phyloP scores from a whole-genome alignment of 2,797 vertebrate genomes.

The Sardinella longiceps region DNA sequence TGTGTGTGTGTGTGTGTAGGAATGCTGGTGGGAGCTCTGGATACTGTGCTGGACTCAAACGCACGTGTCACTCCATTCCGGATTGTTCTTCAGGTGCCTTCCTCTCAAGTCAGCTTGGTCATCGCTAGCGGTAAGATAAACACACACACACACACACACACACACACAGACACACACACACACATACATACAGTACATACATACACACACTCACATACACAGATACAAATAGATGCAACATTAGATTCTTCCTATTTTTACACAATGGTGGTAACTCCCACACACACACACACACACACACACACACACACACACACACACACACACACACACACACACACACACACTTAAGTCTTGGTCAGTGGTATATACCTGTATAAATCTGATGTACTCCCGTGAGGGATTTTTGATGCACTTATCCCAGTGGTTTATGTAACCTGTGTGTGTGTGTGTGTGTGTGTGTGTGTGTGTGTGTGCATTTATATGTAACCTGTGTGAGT shows the following conservation, averaged over 20 bases:
- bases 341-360: neutral
- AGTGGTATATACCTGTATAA: no score
- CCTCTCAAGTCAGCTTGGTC: conserved; percentile 92
- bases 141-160: neutral
- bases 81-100: conserved; percentile 91
- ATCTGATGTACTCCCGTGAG: no score
- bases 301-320: neutral
- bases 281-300: no score
- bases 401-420: no score
- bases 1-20: conserved; percentile 69
- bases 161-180: neutral
- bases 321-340: neutral
- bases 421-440: neutral
- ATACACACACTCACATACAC: neutral
- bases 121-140: conserved; percentile 88
- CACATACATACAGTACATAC: neutral
- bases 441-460: neutral
- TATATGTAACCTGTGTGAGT: no score
- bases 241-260: no score
- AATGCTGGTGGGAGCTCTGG: conserved; percentile 92
- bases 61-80: conserved; percentile 91
- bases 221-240: no score
- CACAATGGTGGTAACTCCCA: no score
- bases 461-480: neutral
- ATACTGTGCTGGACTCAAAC: conserved; percentile 91